Evolutionary conservation across 1,140 invertebrate species (phyloP), one percentile per base, ranked within the genome.

Genomic region (Leptopilina clavipes): DNA sequence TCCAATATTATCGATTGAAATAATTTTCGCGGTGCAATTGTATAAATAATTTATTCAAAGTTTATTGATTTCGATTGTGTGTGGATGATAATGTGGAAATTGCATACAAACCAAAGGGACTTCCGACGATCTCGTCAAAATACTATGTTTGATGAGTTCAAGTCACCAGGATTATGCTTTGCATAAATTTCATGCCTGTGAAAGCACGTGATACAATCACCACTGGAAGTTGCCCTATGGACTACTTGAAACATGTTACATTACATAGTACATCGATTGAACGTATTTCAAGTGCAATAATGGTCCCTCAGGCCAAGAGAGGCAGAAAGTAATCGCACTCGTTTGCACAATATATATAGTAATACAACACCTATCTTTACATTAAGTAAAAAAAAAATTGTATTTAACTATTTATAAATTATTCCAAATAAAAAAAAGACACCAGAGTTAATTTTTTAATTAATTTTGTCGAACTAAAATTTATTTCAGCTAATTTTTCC

Each of bases 91-190:
- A 3, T 14, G 3, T 14, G 3, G 3, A 31, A 31, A 65, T 65
- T 65, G 25, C 6, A 25, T 31, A 18, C n/a, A 65, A 65, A 14
- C 56, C 56, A 31, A 18, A 14, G 56, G 19, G 14, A 65, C 22
- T 65, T 65, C 14, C 22, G 22, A 14, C 56, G 14, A 65, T 65
- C 12, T 65, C 12, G 25, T 25, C 25, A 65, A 65, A 65, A 65
- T 65, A 65, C 22, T 65, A 65, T 65, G 48, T 52, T 17, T 17
- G 48, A 31, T 25, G 25, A 12, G 59, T 31, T 22, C 22, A 65
- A 65, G 25, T 65, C 59, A n/a, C 25, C 59, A 65, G 59, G 59
- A 65, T 65, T 65, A 65, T 65, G 59, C 14, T 65, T 65, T 31
- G 25, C 25, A 65, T 65, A 37, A 65, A 65, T 65, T 65, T 31